Evolutionary conservation across 2,113 vertebrate species (phyloP).

Genomic region (Scopus umbretta): DNA sequence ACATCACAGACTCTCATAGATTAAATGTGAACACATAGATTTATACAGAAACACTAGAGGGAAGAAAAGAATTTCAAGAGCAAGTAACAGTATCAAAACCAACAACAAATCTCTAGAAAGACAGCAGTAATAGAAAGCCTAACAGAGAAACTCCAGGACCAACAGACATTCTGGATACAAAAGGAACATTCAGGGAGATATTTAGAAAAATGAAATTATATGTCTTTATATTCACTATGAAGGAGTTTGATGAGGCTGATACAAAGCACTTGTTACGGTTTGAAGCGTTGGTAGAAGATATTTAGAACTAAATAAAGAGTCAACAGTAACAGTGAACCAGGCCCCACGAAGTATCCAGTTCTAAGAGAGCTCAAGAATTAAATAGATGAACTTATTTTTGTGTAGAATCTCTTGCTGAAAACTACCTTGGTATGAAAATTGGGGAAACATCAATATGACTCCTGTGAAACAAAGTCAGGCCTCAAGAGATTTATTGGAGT

Average conservation of each 20-base stretch:
- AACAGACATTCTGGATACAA: background rate
- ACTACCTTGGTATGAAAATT: background rate
- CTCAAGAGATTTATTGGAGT: background rate
- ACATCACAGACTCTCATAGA: background rate
- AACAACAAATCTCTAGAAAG: background rate
- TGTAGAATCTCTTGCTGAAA: background rate
- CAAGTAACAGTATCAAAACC: background rate
- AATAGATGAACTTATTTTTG: background rate
- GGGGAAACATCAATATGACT: background rate
- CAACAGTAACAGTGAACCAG: background rate
- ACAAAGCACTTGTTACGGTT: background rate
- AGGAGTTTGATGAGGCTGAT: background rate
- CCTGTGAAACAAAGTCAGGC: background rate
- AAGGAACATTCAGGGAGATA: background rate
- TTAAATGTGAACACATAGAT: background rate
- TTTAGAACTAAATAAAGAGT: background rate
- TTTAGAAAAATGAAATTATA: background rate
- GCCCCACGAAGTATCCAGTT: background rate
- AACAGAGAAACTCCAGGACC: background rate
- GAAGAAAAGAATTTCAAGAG: background rate
- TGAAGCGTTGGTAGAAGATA: background rate
- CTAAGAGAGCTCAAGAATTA: background rate
- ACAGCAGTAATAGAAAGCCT: background rate
- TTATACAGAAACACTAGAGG: background rate
- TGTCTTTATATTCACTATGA: background rate